These are phyloP conservation scores for Drosophila nebulosa DNA, from an alignment of 1,140 invertebrate genomes.

Conservation along the genomic window DNA sequence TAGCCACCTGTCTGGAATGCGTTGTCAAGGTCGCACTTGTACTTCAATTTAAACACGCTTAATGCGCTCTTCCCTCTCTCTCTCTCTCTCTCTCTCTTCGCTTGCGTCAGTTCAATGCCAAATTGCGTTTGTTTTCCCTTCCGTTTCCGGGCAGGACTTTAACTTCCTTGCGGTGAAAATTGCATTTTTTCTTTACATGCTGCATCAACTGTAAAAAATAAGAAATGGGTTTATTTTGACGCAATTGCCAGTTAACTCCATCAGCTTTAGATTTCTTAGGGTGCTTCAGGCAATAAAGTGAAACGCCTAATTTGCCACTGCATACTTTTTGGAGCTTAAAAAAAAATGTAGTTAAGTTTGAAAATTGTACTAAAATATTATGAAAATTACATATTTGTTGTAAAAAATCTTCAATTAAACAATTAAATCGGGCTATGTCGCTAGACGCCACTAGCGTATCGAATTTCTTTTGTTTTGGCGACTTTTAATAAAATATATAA, in stretches of 20 bases:
- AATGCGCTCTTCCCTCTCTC: neutral
- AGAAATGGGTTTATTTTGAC: neutral
- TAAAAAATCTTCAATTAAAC: too few relatives aligned
- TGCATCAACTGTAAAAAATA: conserved; percentile 41
- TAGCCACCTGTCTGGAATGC: conserved; percentile 46
- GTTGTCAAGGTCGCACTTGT: conserved; percentile 6
- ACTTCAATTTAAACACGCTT: neutral
- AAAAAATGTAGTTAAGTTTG: neutral
- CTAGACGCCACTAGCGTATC: too few relatives aligned
- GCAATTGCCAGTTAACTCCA: neutral
- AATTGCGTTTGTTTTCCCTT: neutral
- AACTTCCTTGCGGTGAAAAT: conserved; percentile 38
- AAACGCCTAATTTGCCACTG: neutral
- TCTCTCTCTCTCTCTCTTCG: too few relatives aligned
- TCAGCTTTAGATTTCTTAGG: neutral
- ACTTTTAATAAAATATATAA: too few relatives aligned
- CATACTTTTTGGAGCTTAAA: neutral
- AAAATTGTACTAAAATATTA: too few relatives aligned
- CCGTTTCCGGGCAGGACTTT: conserved; percentile 17
- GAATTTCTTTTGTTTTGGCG: too few relatives aligned
- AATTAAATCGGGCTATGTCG: too few relatives aligned
- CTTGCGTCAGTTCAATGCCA: neutral
- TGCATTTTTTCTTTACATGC: conserved; percentile 60
- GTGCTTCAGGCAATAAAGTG: neutral
- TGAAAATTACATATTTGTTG: too few relatives aligned